Base-by-base conservation (phyloP, 2,888 invertebrate genomes). In the Ellobium chinense region DNA sequence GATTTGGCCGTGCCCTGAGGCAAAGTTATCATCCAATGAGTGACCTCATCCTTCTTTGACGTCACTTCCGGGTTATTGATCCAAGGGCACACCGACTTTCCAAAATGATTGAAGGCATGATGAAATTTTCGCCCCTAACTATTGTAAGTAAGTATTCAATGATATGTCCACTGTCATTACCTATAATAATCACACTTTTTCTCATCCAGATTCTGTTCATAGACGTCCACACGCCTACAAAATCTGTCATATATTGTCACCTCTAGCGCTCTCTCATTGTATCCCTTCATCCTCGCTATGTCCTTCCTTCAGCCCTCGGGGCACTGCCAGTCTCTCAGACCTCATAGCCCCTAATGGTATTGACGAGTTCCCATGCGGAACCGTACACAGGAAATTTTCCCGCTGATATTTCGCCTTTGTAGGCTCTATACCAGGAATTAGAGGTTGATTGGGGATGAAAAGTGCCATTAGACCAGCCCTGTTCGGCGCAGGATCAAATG, bases 371-470 rank as follows among this genome's bases (percentile, higher is more conserved):
- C 31, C 63, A 39, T 4, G 63, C 63, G 31, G 63, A 74, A 74
- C 63, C 39, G 29, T 24, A 63, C 21, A 63, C 63, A 31, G 74
- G 74, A 74, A 74, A 63, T 63, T 62, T 74, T 39, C 74, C 74
- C 63, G 63, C 31, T 63, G 74, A 74, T 74, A 63, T 63, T 63
- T 39, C 36, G 63, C 74, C 74, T 63, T 74, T 74, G 74, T 63
- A 36, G 46, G 63, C 27, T 39, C 1, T 46, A 31, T 63, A 21
- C 63, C 74, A 74, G 74, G 74, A 74, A 74, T 63, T 62, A 74
- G 74, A 46, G 46, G 62, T 74, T 63, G 46, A 63, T 74, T 74
- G 74, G 37, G 74, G 74, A 24, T 63, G 74, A 74, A 74, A 74
- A 36, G 27, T 63, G 74, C 74, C 74, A 74, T 74, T 74, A 74